phyloP scores from a whole-genome alignment of 2,888 invertebrate genomes.

The Carterocephalus palaemon region DNA sequence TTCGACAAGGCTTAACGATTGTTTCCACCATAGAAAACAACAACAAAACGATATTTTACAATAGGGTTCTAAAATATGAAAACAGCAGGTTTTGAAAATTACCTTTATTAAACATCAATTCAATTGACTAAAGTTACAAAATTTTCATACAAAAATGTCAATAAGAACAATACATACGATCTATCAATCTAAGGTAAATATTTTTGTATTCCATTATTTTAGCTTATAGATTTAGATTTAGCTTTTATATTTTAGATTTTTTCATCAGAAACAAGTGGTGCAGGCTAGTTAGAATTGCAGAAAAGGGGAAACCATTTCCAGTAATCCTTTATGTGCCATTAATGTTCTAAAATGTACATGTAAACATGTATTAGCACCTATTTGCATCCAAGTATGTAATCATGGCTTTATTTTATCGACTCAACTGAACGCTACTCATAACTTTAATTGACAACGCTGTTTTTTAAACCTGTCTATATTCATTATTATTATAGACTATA shows the following conservation, averaged over 20 bases:
- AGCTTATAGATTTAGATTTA: constrained; percentile 1
- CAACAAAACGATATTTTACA: no score
- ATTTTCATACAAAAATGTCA: constrained; percentile 40
- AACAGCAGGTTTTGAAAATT: constrained; percentile 22
- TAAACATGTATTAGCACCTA: constrained; percentile 53
- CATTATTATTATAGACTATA: constrained; percentile 15
- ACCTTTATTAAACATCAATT: constrained; percentile 40
- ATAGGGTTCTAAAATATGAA: no score
- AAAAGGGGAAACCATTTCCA: no score
- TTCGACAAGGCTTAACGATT: no score
- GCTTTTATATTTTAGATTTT: not conserved
- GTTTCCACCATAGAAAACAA: no score
- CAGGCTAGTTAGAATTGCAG: no score
- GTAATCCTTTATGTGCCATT: not conserved
- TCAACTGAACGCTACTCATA: constrained; percentile 31
- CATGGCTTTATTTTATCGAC: no score
- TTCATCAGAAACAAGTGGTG: no score
- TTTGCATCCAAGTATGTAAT: no score
- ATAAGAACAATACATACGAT: constrained; percentile 33
- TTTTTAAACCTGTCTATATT: not conserved
- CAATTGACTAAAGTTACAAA: constrained; percentile 49
- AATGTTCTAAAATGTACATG: constrained; percentile 24
- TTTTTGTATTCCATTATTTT: constrained; percentile 1
- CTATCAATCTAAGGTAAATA: constrained; percentile 9
- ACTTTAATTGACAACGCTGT: constrained; percentile 39